A percentile compares a stretch with the other conserved stretches of the same genome.
Conservation (phyloP, 2,797 vertebrate genomes). For the Bradypus variegatus region DNA sequence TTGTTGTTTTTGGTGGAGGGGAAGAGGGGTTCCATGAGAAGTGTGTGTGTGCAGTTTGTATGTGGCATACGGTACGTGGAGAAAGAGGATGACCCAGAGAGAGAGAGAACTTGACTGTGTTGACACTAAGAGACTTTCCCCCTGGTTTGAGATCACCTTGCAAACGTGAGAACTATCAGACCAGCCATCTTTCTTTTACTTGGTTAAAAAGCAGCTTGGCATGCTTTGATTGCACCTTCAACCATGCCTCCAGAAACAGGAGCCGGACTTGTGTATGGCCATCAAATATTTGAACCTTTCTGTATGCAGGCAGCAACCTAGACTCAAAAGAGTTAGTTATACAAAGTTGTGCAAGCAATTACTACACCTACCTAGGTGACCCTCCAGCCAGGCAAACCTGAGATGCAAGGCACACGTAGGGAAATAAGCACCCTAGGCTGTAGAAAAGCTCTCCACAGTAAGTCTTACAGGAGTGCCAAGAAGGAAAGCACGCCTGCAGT, state of each 20-base stretch:
- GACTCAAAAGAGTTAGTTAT: neutral
- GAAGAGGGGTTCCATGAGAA: neutral
- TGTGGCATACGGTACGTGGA: neutral
- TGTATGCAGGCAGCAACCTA: neutral
- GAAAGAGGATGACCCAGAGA: neutral
- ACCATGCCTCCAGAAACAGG: neutral
- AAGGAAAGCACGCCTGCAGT: neutral
- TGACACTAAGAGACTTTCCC: neutral
- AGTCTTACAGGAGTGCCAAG: neutral
- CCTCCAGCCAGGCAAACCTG: neutral
- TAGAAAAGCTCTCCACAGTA: accelerated
- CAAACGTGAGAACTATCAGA: neutral
- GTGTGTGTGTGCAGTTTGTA: neutral
- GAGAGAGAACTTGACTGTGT: neutral
- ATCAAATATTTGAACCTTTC: neutral
- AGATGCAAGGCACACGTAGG: neutral
- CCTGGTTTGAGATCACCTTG: neutral
- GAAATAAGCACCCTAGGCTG: neutral
- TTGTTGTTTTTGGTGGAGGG: neutral
- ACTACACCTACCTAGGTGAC: too few species aligned
- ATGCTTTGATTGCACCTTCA: neutral
- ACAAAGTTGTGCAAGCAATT: neutral
- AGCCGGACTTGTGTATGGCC: neutral
- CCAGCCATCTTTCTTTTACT: neutral
- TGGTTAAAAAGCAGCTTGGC: neutral